A percentile compares a stretch with the other conserved stretches of the same genome.
These are phyloP conservation scores for Gambusia affinis DNA, from an alignment of 2,113 vertebrate genomes.

Conservation along the genomic window DNA sequence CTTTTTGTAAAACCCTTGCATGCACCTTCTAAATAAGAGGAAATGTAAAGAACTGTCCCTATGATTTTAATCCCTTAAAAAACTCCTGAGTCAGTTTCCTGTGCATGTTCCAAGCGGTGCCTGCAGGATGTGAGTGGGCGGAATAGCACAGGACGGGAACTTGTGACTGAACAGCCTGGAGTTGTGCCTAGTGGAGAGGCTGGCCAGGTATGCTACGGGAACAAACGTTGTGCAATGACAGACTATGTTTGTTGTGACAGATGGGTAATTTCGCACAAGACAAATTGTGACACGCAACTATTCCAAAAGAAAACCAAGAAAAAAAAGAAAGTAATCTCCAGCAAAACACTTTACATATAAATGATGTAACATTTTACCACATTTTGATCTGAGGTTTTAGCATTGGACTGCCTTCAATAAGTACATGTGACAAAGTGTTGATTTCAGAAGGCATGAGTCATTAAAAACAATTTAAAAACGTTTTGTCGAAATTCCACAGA, in stretches of 20 bases:
- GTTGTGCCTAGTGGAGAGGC: constrained; percentile 25
- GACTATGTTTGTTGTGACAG: constrained; percentile 46
- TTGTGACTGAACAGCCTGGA: constrained; percentile 37
- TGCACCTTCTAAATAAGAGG: constrained; percentile 20
- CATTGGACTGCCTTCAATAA: too few species aligned
- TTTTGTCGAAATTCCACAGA: too few species aligned
- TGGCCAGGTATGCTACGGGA: constrained; percentile 60
- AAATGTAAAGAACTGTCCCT: constrained; percentile 25
- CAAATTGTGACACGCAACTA: constrained; percentile 34
- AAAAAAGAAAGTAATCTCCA: constrained; percentile 1
- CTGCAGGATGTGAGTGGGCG: constrained; percentile 40
- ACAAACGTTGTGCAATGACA: constrained; percentile 37
- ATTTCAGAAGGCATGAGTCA: too few species aligned
- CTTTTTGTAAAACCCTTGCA: constrained; percentile 17
- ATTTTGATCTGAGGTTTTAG: too few species aligned
- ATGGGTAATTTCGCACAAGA: constrained; percentile 29
- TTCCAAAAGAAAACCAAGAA: constrained; percentile 7
- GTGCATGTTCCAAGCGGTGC: constrained; percentile 27
- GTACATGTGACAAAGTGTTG: too few species aligned
- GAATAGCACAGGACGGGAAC: constrained; percentile 52
- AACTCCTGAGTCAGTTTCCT: constrained; percentile 54
- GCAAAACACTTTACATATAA: too few species aligned
- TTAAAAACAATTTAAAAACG: too few species aligned
- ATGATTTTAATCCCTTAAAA: neutral
- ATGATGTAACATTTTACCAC: neutral